Percentiles rank a stretch among this genome's conserved stretches.
phyloP scores from a whole-genome alignment of 2,888 invertebrate genomes.

The Drosophila birchii region DNA sequence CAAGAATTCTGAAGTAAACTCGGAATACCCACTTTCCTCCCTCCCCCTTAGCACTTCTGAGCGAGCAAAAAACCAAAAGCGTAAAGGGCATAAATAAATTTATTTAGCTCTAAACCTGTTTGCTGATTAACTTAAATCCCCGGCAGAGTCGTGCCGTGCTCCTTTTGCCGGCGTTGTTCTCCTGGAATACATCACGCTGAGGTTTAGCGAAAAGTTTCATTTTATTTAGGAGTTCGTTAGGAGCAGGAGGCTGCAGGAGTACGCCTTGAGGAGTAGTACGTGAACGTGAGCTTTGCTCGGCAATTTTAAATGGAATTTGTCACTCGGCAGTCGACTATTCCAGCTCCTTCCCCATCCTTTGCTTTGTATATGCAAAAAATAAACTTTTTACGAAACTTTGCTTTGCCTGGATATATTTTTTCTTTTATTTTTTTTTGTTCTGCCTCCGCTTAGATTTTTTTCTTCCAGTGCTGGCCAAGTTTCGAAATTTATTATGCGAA shows the following conservation, averaged over 20 bases:
- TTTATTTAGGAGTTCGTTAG: conserved; percentile 66
- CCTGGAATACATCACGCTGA: conserved; percentile 78
- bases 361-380: conserved; percentile 74
- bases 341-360: background rate
- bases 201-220: conserved; percentile 77
- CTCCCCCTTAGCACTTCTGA: background rate
- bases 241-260: background rate
- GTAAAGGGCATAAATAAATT: conserved; percentile 68
- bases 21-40: background rate
- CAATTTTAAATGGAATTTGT: conserved; percentile 82
- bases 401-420: conserved; percentile 32
- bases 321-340: conserved; percentile 66
- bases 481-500: conserved; percentile 84
- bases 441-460: conserved; percentile 45
- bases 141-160: conserved; percentile 20
- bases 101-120: conserved; percentile 76
- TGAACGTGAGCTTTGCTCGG: conserved; percentile 74
- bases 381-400: conserved; percentile 79
- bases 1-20: conserved; percentile 2
- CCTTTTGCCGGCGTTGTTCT: conserved; percentile 6
- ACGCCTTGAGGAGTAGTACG: conserved; percentile 55
- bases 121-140: conserved; percentile 80
- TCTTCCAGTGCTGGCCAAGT: conserved; percentile 70
- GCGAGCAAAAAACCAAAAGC: conserved; percentile 19
- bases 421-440: conserved; percentile 32